A percentile compares a stretch with the other conserved stretches of the same genome.
Conservation (phyloP, 1,140 invertebrate species). For the Asobara japonica region DNA sequence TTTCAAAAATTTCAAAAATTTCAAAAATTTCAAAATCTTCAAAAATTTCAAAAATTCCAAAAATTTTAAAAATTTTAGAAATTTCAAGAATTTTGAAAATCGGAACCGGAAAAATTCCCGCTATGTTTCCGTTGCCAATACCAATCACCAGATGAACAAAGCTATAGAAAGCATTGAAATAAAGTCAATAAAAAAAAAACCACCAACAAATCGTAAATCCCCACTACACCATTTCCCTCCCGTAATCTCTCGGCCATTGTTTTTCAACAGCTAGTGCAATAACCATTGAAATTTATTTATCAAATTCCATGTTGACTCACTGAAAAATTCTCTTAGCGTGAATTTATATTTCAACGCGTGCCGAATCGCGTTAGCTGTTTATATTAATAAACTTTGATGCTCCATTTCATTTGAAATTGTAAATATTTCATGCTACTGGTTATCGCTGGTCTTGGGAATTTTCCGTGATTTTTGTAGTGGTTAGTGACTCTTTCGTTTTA, state of each 20-base stretch:
- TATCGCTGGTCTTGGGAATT: background rate
- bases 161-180: too few species aligned
- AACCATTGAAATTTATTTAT: constrained; percentile 6
- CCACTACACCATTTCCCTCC: background rate
- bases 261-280: background rate
- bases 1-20: too few species aligned
- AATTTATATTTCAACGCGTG: background rate
- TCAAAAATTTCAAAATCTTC: too few species aligned
- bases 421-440: background rate
- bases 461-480: background rate
- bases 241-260: background rate
- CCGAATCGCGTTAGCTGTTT: background rate
- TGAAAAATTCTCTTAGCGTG: background rate
- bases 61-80: too few species aligned
- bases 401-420: background rate
- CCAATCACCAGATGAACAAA: too few species aligned
- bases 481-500: background rate
- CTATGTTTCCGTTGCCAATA: too few species aligned
- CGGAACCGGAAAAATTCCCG: too few species aligned
- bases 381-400: background rate
- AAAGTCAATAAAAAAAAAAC: too few species aligned
- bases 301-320: background rate
- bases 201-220: too few species aligned
- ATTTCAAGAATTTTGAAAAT: too few species aligned
- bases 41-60: too few species aligned